A percentile compares a stretch with the other conserved stretches of the same genome.
Conservation (phyloP, 2,888 invertebrate species). For the Noctua fimbriata region DNA sequence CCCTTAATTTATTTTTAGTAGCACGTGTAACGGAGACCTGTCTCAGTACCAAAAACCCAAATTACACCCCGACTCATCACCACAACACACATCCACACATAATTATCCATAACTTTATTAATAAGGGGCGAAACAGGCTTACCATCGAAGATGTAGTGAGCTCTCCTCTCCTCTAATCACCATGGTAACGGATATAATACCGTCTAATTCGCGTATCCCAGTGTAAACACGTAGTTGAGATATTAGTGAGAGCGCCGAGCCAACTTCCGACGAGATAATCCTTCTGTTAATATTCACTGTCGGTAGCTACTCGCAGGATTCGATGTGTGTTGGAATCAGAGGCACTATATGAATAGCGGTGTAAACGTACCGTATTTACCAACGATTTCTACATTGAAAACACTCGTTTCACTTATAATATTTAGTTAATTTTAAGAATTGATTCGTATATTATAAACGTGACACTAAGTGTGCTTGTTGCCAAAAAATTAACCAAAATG, state of each 20-base stretch:
- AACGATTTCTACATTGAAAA: background rate
- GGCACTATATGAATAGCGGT: background rate
- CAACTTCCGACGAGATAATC: conserved; percentile 67
- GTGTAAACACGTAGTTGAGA: conserved; percentile 67
- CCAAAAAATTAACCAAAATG: background rate
- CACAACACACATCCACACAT: background rate
- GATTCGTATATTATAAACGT: background rate
- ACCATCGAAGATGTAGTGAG: conserved; percentile 45
- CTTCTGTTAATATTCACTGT: conserved; percentile 66
- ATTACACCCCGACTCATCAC: background rate
- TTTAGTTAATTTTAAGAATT: background rate
- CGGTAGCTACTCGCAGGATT: conserved; percentile 47
- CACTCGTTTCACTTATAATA: background rate
- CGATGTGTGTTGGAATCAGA: conserved; percentile 37
- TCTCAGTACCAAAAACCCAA: background rate
- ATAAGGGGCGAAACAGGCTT: conserved; percentile 40
- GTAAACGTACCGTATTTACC: background rate
- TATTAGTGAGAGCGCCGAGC: conserved; percentile 60
- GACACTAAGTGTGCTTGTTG: background rate
- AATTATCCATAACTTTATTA: conserved; percentile 43
- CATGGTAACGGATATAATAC: conserved; percentile 61
- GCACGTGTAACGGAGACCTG: conserved; percentile 14
- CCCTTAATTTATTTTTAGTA: background rate
- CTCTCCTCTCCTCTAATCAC: conserved; percentile 39
- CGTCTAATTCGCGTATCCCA: conserved; percentile 59